Evolutionary conservation across 1,140 invertebrate species (phyloP), one percentile per base, ranked within the genome.

Genomic region (Neodiprion virginianus): DNA sequence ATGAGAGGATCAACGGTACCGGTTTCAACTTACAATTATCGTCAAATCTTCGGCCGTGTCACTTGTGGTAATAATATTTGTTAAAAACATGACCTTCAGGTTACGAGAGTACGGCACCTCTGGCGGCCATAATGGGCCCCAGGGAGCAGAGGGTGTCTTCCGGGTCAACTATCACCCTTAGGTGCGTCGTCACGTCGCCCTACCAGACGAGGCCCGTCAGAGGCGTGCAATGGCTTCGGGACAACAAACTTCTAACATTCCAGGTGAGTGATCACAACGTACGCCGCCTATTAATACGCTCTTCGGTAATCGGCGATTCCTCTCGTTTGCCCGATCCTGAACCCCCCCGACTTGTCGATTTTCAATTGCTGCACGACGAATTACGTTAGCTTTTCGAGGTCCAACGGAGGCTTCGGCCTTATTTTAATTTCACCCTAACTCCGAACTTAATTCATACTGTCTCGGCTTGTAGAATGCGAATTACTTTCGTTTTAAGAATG

Each of bases 201-300:
- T 86, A 88, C 82, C 86, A 86, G 78, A 84, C 82, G 23, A 83
- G 86, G 23, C 87, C 85, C 78, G 85, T 87, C 82, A 87, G 84
- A 81, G 86, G 82, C 69, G 86, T 86, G 75, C 88, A 88, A 81
- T 88, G 87, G 87, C 84, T 88, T 70, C 83, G 85, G 77, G 84
- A 88, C 81, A 87, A 87, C 82, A 88, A 86, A 87, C 85, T 87
- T 80, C 83, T 88, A 80, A 87, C 87, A 87, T 87, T 88, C 86
- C 87, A 88, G 85, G 87, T 88, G 78, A 81, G 77, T 76, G 69
- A 75, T 75, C 69, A 74, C 61, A 61, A 12, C n/a, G 53, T 17
- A 61, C n/a, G 53, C n/a, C 11, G 11, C 11, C 4, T 61, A 17
- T 61, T 12, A 12, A 61, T 17, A 61, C 11, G 53, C 53, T 61